Evolutionary conservation across 2,797 vertebrate genomes (phyloP), one percentile per base, ranked within the genome.

Genomic region (Rhinogobio ventralis): DNA sequence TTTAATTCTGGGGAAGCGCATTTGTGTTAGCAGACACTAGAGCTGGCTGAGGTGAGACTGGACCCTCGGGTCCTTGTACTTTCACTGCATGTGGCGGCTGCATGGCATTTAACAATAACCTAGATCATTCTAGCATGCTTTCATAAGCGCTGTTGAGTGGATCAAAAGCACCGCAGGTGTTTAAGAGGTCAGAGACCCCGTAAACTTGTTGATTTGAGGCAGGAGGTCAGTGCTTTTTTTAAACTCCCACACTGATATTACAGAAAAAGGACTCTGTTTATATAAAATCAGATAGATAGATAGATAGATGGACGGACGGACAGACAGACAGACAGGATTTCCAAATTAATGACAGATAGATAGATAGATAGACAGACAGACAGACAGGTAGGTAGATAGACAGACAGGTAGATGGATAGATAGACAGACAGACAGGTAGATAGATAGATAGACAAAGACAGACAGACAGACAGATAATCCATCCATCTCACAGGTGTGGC

Each of bases 11-110:
- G 75, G 36, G 45, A 36, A 73, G n/a, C 20, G 2, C 2, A 7
- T 25, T 81, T 64, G 39, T 76, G 64, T 30, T 62, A 90, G 91
- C 89, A 90, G 81, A 80, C 81, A 74, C 57, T 73, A 25, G n/a
- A 57, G 82, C 13, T 30, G 51, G 25, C 68, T 62, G 13, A 75
- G 72, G 30, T 83, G 73, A 84, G 49, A 68, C 33, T 25, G 10
- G 25, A 79, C 67, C 28, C 25, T 45, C 15, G 8, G 82, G 36
- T 68, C 5, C 36, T 72, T 49, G 36, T 55, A 33, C 25, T 71
- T 42, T 78, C 28, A 33, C 55, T 39, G 11, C 30, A 66, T 71
- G 71, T 60, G 46, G 45, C 46, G 55, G 30, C 28, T 28, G 17
- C 67, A 25, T 79, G 76, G 46, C 42, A 62, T 81, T 68, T 67